phyloP scores from a whole-genome alignment of 2,113 vertebrate species.

The Proterorhinus semilunaris region DNA sequence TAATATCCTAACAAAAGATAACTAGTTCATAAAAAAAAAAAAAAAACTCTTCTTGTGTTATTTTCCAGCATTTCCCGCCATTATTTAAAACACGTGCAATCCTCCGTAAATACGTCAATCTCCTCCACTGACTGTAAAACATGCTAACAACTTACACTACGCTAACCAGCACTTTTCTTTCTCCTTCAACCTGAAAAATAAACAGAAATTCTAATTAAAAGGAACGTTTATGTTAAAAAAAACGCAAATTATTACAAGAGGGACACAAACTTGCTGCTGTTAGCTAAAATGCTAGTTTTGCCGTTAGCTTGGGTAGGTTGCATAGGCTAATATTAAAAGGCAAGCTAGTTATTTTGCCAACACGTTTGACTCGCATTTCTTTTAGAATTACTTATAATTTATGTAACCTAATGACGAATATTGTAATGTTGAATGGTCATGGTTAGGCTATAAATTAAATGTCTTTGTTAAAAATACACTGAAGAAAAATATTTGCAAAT shows the following conservation, averaged over 20 bases:
- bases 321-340: constrained; percentile 3
- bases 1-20: too few species aligned
- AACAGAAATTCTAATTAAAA: constrained; percentile 1
- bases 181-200: constrained; percentile 5
- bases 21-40: too few species aligned
- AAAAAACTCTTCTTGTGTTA: constrained; percentile 1
- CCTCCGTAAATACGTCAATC: background rate
- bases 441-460: background rate
- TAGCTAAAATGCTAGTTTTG: constrained; percentile 6
- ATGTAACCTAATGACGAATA: background rate
- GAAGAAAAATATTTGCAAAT: background rate
- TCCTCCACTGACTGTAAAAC: constrained; percentile 17
- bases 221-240: background rate
- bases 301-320: background rate
- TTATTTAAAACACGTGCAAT: constrained; percentile 30
- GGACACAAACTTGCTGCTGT: constrained; percentile 1
- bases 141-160: constrained; percentile 26
- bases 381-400: background rate
- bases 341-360: background rate
- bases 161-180: constrained; percentile 30
- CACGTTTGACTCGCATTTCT: background rate
- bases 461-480: background rate
- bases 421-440: background rate
- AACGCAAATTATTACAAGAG: background rate
- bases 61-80: constrained; percentile 46